Base-by-base conservation (phyloP, 2,888 invertebrate species). In the Ferrisia virgata region DNA sequence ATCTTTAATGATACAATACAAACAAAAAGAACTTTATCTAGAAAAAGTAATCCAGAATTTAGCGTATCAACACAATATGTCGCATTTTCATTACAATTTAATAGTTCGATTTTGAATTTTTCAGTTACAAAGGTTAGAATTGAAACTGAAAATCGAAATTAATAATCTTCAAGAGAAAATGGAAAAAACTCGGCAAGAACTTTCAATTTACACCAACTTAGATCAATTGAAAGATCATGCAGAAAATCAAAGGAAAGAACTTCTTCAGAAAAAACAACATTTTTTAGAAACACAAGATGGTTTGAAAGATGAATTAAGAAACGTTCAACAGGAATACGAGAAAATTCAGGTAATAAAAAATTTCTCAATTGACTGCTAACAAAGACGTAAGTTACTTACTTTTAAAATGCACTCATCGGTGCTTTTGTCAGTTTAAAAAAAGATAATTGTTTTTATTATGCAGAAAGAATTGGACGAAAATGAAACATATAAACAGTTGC, bases 401-500 rank as follows among this genome's bases (percentile, higher is more conserved):
- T 33, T 36, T 0, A 28, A 22, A 39, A 33, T 39, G 18, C n/a
- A n/a, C 53, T 33, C 13, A 76, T 9, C 15, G 31, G 13, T 58
- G n/a, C 2, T 1, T 79, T 43, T 40, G n/a, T n/a, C n/a, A n/a
- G 5, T n/a, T 47, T 47, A 47, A 47, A 47, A 47, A 47, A 31
- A 82, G 22, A 25, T 53, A 39, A 36, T 78, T 83, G 18, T 43
- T 13, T 2, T n/a, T 6, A 64, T 82, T 31, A 79, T 84, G 6
- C 90, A 93, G 91, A 88, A 90, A 85, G 91, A 91, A 87, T 89
- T 95, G 13, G 91, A 92, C 85, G 93, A 92, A 40, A 94, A 94
- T 87, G 94, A 94, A 88, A 92, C 93, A 88, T 92, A 92, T 87
- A 88, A 90, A 0, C 93, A 94, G 88, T 89, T 95, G n/a, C 91